Conservation (phyloP, 2,113 vertebrate species). For the Eretmochelys imbricata region DNA sequence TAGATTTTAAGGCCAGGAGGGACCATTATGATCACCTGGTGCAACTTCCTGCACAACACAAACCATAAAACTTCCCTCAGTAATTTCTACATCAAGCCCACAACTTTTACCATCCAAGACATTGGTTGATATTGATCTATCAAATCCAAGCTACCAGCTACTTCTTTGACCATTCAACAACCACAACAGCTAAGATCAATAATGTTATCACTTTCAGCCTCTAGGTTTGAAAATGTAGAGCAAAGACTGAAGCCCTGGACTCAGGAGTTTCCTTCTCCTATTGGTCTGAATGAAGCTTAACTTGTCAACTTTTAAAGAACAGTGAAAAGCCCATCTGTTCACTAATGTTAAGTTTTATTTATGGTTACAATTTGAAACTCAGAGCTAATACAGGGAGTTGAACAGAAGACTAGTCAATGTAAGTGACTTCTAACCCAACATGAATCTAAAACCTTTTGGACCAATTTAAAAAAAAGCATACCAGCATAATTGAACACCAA, state of each 20-base stretch:
- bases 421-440: neutral
- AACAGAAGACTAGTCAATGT: neutral
- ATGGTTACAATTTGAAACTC: neutral
- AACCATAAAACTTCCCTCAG: neutral
- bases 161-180: neutral
- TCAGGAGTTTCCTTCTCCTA: neutral
- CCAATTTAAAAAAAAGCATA: neutral
- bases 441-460: neutral
- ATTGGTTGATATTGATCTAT: neutral
- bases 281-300: neutral
- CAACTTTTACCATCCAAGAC: neutral
- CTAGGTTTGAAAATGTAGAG: neutral
- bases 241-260: neutral
- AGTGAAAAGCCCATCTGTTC: neutral
- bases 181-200: neutral
- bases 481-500: neutral
- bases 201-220: neutral
- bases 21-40: neutral
- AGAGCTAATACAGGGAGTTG: neutral
- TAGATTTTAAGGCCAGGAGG: neutral
- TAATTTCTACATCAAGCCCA: neutral
- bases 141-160: neutral
- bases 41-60: neutral
- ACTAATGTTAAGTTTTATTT: neutral
- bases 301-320: slow-evolving; percentile 2